These are phyloP conservation scores for Pseudois nayaur DNA, from an alignment of 2,113 vertebrate genomes.

Conservation along the genomic window DNA sequence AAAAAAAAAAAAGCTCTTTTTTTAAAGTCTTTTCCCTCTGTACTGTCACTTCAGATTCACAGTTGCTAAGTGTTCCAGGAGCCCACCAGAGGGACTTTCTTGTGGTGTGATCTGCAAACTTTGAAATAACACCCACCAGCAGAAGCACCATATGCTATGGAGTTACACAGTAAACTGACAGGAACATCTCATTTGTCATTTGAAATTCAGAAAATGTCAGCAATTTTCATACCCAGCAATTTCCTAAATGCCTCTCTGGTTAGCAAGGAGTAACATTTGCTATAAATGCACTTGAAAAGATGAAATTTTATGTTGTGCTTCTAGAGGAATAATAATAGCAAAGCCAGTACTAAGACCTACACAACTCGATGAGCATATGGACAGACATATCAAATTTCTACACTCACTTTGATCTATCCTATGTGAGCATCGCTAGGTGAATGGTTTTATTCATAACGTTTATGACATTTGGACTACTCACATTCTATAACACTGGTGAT, in stretches of 20 bases:
- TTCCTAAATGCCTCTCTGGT: conserved; percentile 69
- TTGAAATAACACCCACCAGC: conserved; percentile 88
- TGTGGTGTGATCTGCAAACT: conserved; percentile 86
- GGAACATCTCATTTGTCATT: conserved; percentile 81
- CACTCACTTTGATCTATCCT: conserved; percentile 18
- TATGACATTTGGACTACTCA: conserved; percentile 49
- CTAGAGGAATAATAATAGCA: conserved; percentile 44
- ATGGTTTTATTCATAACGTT: conserved; percentile 32
- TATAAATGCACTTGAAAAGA: conserved; percentile 69
- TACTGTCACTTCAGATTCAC: conserved; percentile 84
- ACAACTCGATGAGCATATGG: background rate
- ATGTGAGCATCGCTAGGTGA: background rate
- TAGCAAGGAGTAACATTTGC: conserved; percentile 60
- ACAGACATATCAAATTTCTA: conserved; percentile 46
- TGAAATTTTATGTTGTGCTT: conserved; percentile 59
- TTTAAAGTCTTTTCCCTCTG: conserved; percentile 75
- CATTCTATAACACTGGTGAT: conserved; percentile 65
- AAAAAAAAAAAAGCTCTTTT: conserved; percentile 33
- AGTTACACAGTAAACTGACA: conserved; percentile 82
- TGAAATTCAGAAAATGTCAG: conserved; percentile 84
- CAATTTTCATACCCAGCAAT: conserved; percentile 77
- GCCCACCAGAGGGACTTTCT: conserved; percentile 85
- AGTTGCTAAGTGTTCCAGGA: conserved; percentile 84
- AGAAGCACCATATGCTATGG: conserved; percentile 84
- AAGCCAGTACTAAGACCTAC: conserved; percentile 42